phyloP scores from a whole-genome alignment of 2,113 vertebrate genomes.

The Lanius collurio region DNA sequence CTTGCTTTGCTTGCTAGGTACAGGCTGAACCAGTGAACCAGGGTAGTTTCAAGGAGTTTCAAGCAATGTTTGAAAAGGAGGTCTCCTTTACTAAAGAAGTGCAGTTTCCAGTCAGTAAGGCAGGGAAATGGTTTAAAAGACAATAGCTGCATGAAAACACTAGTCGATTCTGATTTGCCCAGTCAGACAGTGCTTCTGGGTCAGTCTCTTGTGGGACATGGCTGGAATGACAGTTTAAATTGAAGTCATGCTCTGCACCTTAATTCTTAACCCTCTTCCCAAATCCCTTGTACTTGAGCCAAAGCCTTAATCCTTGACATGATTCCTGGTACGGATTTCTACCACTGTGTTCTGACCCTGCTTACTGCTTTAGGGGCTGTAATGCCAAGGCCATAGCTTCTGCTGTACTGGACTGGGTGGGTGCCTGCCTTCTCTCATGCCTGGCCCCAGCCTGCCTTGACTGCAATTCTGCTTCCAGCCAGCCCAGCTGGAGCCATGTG shows the following conservation, averaged over 20 bases:
- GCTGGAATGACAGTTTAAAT: background rate
- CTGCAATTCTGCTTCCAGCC: background rate
- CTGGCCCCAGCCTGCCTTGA: background rate
- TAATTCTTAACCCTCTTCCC: background rate
- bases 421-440: background rate
- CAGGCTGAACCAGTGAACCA: background rate
- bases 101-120: background rate
- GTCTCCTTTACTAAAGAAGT: background rate
- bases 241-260: background rate
- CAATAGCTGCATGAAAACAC: background rate
- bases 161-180: fast-evolving
- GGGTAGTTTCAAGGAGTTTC: background rate
- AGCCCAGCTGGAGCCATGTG: background rate
- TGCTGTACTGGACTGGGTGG: background rate
- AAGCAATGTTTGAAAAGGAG: background rate
- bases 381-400: background rate
- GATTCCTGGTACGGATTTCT: background rate
- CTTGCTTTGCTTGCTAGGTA: background rate
- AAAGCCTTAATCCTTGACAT: background rate
- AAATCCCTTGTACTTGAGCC: background rate
- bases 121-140: background rate
- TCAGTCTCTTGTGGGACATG: background rate
- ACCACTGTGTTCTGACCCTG: background rate
- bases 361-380: background rate
- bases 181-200: background rate